Evolutionary conservation across 1,140 invertebrate genomes (phyloP).

Genomic region (Leguminivora glycinivorella): DNA sequence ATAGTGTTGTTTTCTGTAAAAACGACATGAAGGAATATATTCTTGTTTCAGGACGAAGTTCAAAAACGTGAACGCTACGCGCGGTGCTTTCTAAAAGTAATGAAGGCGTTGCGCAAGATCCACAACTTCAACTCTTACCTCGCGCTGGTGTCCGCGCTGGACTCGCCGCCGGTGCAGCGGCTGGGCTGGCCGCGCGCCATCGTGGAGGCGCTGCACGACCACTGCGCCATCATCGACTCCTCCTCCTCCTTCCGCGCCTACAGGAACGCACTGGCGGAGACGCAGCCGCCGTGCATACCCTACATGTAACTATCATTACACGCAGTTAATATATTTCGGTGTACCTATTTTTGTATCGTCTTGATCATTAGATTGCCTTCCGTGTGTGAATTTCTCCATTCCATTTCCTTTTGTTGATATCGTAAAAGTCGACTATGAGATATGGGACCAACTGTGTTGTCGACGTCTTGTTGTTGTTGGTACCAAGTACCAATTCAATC

Average conservation of each 20-base stretch:
- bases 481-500: too few relatives aligned
- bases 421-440: too few relatives aligned
- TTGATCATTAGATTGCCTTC: too few relatives aligned
- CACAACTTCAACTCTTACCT: conserved; percentile 99
- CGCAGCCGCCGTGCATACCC: conserved; percentile 97
- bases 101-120: conserved; percentile 97
- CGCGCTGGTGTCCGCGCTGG: conserved; percentile 96
- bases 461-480: too few relatives aligned
- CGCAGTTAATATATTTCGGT: too few relatives aligned
- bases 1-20: too few relatives aligned
- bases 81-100: conserved; percentile 98
- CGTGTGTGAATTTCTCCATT: too few relatives aligned
- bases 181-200: conserved; percentile 97
- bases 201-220: conserved; percentile 95
- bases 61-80: conserved; percentile 98
- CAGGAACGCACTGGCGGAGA: conserved; percentile 94
- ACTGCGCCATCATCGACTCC: conserved; percentile 97
- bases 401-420: too few relatives aligned
- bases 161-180: conserved; percentile 96
- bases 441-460: too few relatives aligned
- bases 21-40: too few relatives aligned
- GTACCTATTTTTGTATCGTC: too few relatives aligned
- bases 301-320: conserved; percentile 93
- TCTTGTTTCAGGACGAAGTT: conserved; percentile 82
- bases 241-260: conserved; percentile 97